Evolutionary conservation across 2,113 vertebrate genomes (phyloP).

Genomic region (Raja brachyura): DNA sequence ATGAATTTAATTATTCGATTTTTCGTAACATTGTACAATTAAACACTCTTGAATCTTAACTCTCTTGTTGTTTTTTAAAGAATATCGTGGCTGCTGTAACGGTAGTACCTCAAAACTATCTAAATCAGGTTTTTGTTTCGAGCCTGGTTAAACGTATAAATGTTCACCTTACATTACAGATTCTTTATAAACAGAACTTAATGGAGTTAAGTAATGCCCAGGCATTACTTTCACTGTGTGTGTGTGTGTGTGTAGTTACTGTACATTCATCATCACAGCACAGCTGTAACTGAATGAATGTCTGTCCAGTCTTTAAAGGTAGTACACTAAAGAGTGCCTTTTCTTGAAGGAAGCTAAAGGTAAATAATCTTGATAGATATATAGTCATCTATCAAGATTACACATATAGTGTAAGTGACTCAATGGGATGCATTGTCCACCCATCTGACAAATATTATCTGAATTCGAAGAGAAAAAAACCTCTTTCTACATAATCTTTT

Average conservation of each 20-base stretch:
- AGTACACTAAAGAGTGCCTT: not conserved
- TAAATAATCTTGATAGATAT: not conserved
- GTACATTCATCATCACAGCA: not conserved
- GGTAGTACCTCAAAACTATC: not conserved
- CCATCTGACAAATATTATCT: slow-evolving; percentile 13
- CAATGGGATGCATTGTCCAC: not conserved
- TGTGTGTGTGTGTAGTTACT: not conserved
- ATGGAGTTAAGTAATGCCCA: not conserved
- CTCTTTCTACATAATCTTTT: not conserved
- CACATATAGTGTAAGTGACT: not conserved
- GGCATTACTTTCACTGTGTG: not conserved
- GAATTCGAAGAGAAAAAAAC: not conserved
- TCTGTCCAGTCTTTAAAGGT: not conserved
- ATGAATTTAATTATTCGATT: too few species aligned
- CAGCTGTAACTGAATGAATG: not conserved
- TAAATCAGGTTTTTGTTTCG: not conserved
- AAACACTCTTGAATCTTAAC: too few species aligned
- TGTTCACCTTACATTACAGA: not conserved
- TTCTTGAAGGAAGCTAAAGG: not conserved
- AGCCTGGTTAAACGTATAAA: not conserved
- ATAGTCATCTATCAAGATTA: too few species aligned
- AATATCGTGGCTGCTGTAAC: not conserved
- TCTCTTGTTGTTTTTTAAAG: not conserved
- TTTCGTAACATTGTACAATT: too few species aligned
- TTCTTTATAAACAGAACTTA: not conserved